Evolutionary conservation across 2,888 invertebrate genomes (phyloP).

Genomic region (Carabus problematicus): DNA sequence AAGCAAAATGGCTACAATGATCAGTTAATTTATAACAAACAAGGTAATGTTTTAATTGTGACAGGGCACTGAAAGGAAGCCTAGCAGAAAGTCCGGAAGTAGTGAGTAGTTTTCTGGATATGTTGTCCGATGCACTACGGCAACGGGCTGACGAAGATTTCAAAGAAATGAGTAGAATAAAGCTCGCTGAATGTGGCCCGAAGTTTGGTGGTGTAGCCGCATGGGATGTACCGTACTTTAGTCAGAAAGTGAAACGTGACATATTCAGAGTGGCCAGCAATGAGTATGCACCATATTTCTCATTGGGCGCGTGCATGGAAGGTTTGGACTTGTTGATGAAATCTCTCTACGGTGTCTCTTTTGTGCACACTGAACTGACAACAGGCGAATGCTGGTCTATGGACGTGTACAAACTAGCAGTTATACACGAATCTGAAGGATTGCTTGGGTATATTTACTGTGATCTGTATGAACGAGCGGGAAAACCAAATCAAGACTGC

Average conservation of each 20-base stretch:
- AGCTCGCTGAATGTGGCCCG: slow-evolving; percentile 58
- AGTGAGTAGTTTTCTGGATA: slow-evolving; percentile 81
- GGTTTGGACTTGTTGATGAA: slow-evolving; percentile 91
- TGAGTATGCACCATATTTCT: slow-evolving; percentile 86
- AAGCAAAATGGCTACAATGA: neutral
- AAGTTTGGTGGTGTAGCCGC: slow-evolving; percentile 59
- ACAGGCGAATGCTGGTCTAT: slow-evolving; percentile 84
- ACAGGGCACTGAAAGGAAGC: slow-evolving; percentile 85
- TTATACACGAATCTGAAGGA: slow-evolving; percentile 81
- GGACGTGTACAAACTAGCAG: slow-evolving; percentile 92
- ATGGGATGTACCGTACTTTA: slow-evolving; percentile 92
- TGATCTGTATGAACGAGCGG: slow-evolving; percentile 89
- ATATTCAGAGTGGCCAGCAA: slow-evolving; percentile 73
- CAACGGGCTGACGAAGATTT: slow-evolving; percentile 79
- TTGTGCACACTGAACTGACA: slow-evolving; percentile 75
- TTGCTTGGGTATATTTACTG: slow-evolving; percentile 94
- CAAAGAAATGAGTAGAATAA: slow-evolving; percentile 77
- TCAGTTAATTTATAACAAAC: slow-evolving; percentile 9
- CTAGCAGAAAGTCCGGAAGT: slow-evolving; percentile 82
- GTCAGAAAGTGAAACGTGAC: slow-evolving; percentile 74
- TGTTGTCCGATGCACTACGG: slow-evolving; percentile 73
- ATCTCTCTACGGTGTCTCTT: slow-evolving; percentile 80
- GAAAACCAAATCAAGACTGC: slow-evolving; percentile 97
- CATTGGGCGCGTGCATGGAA: slow-evolving; percentile 95
- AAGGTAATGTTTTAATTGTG: slow-evolving; percentile 42